Evolutionary conservation across 2,888 invertebrate species (phyloP), one percentile per base, ranked within the genome.

Genomic region (Ferrisia virgata): DNA sequence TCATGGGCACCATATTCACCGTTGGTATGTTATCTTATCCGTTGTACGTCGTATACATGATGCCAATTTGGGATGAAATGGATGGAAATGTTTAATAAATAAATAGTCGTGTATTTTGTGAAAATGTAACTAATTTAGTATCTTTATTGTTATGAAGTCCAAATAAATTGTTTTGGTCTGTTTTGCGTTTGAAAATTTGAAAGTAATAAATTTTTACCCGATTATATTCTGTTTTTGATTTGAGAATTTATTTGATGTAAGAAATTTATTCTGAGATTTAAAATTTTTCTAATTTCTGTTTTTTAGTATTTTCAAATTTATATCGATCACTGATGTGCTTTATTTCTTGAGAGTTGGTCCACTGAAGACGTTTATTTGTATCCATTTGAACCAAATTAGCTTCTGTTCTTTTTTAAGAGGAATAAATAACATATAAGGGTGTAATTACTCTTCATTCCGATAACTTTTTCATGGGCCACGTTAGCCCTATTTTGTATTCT

Each of bases 1-100:
- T 83, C 31, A 43, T 43, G 43, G 83, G 72, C 9, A 40, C 47
- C 3, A 2, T 76, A 33, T 83, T 76, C 69, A 1, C 0, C 22
- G 0, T 15, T 18, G 31, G 5, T 0, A 84, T 84, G 78, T 39
- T 84, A n/a, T 22, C 79, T 5, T 84, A 84, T 53, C 84, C 84
- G 9, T 22, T 53, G 4, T 84, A 84, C 39, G 58, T 84, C 5
- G 47, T 36, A 2, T 84, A 79, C 18, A 84, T 58, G 78, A 84
- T 84, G 78, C 79, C 78, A 47, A 36, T 78, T 47, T 83, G 83
- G 83, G 83, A 83, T 43, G 28, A 39, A 33, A 76, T 83, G 83
- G 83, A 83, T 33, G 72, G 33, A 69, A 82, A 76, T 25, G 1
- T 3, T 3, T 0, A 15, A 18, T 83, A 72, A 83, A 15, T 25